phyloP scores from a whole-genome alignment of 2,797 vertebrate species.

The Cynopterus sphinx region DNA sequence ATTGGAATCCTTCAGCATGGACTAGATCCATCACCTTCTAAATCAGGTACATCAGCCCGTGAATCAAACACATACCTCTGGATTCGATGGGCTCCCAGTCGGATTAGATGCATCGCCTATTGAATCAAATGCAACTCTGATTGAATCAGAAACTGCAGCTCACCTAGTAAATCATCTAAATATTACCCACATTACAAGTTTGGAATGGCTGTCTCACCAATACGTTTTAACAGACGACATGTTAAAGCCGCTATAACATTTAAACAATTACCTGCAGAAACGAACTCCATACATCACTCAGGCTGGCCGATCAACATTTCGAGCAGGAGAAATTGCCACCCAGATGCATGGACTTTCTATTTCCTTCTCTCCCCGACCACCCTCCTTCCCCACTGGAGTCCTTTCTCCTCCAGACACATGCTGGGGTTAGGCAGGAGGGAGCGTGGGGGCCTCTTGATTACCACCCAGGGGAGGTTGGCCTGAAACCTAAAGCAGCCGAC shows the following conservation, averaged over 20 bases:
- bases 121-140: constrained; percentile 86
- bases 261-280: constrained; percentile 84
- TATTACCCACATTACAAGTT: constrained; percentile 82
- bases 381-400: neutral
- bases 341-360: neutral
- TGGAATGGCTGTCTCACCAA: constrained; percentile 82
- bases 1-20: constrained; percentile 83
- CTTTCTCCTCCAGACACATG: neutral
- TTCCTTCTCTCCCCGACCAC: neutral
- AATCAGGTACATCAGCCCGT: constrained; percentile 87
- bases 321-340: constrained; percentile 54
- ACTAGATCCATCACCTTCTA: constrained; percentile 88
- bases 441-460: neutral
- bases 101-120: constrained; percentile 84
- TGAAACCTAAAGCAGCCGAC: neutral
- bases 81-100: constrained; percentile 82
- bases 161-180: constrained; percentile 88
- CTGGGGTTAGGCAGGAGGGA: neutral
- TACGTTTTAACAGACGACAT: constrained; percentile 85
- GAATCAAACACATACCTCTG: constrained; percentile 86
- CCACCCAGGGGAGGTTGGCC: neutral
- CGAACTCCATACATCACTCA: constrained; percentile 81
- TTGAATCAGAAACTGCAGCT: constrained; percentile 85
- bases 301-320: constrained; percentile 65
- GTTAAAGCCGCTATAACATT: constrained; percentile 85